Conservation (phyloP, 2,888 invertebrate genomes). For the Rhamphomyia laevipes region DNA sequence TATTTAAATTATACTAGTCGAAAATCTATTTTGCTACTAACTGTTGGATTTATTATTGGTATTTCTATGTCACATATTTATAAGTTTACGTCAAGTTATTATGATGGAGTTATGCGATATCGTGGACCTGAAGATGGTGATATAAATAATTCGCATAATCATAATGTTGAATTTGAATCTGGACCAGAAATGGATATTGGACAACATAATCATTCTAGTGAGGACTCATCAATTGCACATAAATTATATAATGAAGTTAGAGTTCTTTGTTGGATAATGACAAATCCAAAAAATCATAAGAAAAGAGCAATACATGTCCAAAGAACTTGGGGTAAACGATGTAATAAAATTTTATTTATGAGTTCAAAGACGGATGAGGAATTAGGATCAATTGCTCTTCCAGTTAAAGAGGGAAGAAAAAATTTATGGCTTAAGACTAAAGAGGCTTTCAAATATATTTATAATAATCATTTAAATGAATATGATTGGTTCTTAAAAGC, state of each 20-base stretch:
- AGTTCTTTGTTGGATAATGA: slow-evolving; percentile 91
- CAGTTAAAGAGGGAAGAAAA: slow-evolving; percentile 72
- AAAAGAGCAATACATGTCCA: slow-evolving; percentile 84
- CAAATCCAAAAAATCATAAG: slow-evolving; percentile 73
- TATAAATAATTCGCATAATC: slow-evolving; percentile 36
- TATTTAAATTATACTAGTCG: too few relatives aligned
- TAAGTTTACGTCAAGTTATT: slow-evolving; percentile 22
- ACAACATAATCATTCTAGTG: slow-evolving; percentile 47
- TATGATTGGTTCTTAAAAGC: slow-evolving; percentile 95
- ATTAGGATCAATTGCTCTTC: slow-evolving; percentile 67
- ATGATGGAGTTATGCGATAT: slow-evolving; percentile 25
- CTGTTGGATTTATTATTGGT: slow-evolving; percentile 34
- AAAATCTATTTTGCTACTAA: slow-evolving; percentile 31
- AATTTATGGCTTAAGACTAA: slow-evolving; percentile 92
- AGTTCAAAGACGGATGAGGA: slow-evolving; percentile 56
- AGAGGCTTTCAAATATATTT: slow-evolving; percentile 74
- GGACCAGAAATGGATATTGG: slow-evolving; percentile 37
- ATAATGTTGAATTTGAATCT: slow-evolving; percentile 33
- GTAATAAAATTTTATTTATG: slow-evolving; percentile 79
- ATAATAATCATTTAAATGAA: slow-evolving; percentile 64
- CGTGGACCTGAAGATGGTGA: slow-evolving; percentile 29
- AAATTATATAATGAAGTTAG: slow-evolving; percentile 58
- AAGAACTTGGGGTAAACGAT: slow-evolving; percentile 84
- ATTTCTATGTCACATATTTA: slow-evolving; percentile 36
- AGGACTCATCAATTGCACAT: slow-evolving; percentile 39